Base-by-base conservation (phyloP, 2,113 vertebrate species). In the Chionodraco myersi region DNA sequence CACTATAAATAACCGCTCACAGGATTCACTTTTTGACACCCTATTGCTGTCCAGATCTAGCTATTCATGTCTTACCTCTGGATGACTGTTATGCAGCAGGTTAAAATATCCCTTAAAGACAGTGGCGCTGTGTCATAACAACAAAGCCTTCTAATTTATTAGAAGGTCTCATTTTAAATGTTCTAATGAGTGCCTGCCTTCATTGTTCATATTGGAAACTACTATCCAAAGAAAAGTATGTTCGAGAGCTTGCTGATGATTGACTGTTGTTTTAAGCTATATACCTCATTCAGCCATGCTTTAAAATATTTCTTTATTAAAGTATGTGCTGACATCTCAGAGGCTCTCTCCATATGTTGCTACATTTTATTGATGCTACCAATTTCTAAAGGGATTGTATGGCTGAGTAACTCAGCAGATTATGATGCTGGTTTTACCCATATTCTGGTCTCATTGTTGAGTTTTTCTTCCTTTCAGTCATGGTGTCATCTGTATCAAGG, bases 71-170 rank as follows among this genome's bases (percentile, higher is more conserved):
- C 71, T 57, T 80, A 63, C 71, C 66, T 71, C 92, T 92, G 84
- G 82, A 93, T 82, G 87, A 91, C 94, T 89, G 92, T 94, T 94
- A 96, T 95, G 94, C 90, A 93, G 93, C n/a, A 75, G 21, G 60
- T 69, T 84, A 85, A 77, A 71, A 86, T 81, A 88, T 65, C 57
- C 13, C 56, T 65, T 53, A 79, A 80, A 11, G 0, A 57, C 63
- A 64, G 63, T 65, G 53, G 61, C 64, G 61, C 47, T 6, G 3
- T 87, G 80, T 80, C 65, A 77, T 76, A 30, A 30, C 62, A 65
- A 79, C 15, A 68, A 56, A 79, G 45, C 23, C 26, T 57, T 16
- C 16, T 0, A 13, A 51, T 60, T 73, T 72, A 64, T 74, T 13
- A 30, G 8, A 7, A 47, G 53, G 48, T 64, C 44, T n/a, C 4